These are phyloP conservation scores for Camponotus fellah DNA, from an alignment of 2,888 invertebrate genomes.

Conservation along the genomic window DNA sequence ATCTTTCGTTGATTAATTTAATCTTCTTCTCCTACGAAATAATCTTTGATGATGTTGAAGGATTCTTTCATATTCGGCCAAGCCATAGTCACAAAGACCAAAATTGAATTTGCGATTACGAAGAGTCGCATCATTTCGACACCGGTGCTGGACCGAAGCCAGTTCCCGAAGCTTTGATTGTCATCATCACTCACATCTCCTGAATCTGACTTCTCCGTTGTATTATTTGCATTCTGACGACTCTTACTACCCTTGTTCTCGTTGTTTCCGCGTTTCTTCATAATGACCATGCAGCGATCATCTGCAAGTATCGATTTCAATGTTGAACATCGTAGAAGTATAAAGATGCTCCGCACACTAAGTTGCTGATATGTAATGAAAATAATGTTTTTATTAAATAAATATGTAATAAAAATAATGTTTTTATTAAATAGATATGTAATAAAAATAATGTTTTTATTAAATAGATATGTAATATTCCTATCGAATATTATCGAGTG, in stretches of 20 bases:
- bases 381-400: slow-evolving; percentile 1
- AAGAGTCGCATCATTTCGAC: slow-evolving; percentile 93
- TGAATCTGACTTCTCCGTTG: slow-evolving; percentile 55
- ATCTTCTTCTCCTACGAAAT: slow-evolving; percentile 79
- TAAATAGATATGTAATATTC: neutral
- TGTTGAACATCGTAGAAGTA: neutral
- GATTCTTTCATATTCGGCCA: slow-evolving; percentile 91
- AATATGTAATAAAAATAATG: too few relatives aligned
- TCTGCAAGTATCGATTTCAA: slow-evolving; percentile 64
- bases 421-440: neutral
- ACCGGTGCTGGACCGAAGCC: slow-evolving; percentile 88
- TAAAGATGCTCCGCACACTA: neutral
- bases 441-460: slow-evolving; percentile 12
- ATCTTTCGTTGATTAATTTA: slow-evolving; percentile 9
- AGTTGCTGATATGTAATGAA: neutral
- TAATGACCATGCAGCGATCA: slow-evolving; percentile 63
- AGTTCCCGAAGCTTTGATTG: slow-evolving; percentile 83
- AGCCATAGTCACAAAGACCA: slow-evolving; percentile 91
- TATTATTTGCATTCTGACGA: slow-evolving; percentile 61
- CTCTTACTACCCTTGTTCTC: slow-evolving; percentile 71
- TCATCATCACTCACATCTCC: slow-evolving; percentile 76
- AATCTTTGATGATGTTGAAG: slow-evolving; percentile 86
- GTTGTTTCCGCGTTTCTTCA: slow-evolving; percentile 77
- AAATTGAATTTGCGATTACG: slow-evolving; percentile 92
- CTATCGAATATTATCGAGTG: neutral